A percentile compares a stretch with the other conserved stretches of the same genome.
Conservation (phyloP, 2,797 vertebrate species). For the Peromyscus eremicus region DNA sequence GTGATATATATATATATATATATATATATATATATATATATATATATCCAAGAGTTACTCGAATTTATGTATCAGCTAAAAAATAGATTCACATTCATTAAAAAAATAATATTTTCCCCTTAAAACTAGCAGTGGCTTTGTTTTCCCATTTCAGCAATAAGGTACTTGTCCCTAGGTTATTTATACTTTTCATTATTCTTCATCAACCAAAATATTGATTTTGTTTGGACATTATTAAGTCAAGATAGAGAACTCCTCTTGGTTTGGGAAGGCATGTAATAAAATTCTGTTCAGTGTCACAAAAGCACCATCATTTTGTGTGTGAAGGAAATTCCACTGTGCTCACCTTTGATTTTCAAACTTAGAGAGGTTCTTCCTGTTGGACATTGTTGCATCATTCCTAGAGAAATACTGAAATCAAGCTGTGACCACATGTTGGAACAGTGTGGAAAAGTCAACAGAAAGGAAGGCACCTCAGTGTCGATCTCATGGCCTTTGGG, state of each 20-base stretch:
- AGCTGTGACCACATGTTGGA: background rate
- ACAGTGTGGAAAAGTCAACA: background rate
- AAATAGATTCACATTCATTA: background rate
- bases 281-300: background rate
- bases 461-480: background rate
- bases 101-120: background rate
- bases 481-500: background rate
- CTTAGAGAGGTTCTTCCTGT: background rate
- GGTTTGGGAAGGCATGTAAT: background rate
- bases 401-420: background rate
- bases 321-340: too few relatives aligned
- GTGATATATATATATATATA: background rate
- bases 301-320: background rate
- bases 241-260: background rate
- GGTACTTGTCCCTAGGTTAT: background rate
- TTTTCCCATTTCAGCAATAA: background rate
- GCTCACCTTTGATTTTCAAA: background rate
- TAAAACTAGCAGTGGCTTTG: background rate
- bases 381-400: background rate
- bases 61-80: background rate
- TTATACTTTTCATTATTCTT: background rate
- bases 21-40: too few relatives aligned
- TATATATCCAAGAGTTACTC: background rate
- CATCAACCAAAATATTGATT: background rate
- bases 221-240: rapidly evolving